These are phyloP conservation scores for Scalopus aquaticus DNA, from an alignment of 2,113 vertebrate species.

Conservation along the genomic window DNA sequence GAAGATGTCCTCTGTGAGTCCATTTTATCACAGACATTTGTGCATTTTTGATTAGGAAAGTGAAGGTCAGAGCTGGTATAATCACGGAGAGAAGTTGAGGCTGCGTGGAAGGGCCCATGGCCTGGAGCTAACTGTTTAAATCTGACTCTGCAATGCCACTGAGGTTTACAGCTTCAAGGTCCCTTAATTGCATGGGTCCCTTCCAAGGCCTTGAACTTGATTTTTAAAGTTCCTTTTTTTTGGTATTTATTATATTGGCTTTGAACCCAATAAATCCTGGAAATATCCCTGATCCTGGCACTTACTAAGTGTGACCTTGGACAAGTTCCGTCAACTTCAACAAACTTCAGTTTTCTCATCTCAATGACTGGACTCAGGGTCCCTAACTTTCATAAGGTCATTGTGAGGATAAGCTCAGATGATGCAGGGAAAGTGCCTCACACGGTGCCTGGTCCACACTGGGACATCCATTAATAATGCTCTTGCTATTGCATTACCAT, in stretches of 20 bases:
- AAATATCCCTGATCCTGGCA: neutral
- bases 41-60: neutral
- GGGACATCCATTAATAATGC: too few species aligned
- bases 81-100: rapidly evolving
- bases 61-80: neutral
- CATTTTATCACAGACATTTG: neutral
- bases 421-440: neutral
- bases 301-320: neutral
- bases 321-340: neutral
- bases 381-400: too few species aligned
- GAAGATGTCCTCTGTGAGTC: neutral
- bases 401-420: neutral
- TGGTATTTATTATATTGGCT: neutral
- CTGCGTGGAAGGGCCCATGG: neutral
- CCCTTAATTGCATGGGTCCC: neutral
- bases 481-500: neutral
- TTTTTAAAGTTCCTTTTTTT: neutral
- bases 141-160: neutral
- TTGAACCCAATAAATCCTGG: neutral
- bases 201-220: constrained; percentile 16
- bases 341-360: neutral
- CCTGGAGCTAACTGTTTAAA: neutral
- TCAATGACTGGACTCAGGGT: neutral
- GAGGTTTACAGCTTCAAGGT: neutral
- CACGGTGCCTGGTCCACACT: rapidly evolving